phyloP scores from a whole-genome alignment of 2,113 vertebrate genomes.

The Vulpes ferrilata region DNA sequence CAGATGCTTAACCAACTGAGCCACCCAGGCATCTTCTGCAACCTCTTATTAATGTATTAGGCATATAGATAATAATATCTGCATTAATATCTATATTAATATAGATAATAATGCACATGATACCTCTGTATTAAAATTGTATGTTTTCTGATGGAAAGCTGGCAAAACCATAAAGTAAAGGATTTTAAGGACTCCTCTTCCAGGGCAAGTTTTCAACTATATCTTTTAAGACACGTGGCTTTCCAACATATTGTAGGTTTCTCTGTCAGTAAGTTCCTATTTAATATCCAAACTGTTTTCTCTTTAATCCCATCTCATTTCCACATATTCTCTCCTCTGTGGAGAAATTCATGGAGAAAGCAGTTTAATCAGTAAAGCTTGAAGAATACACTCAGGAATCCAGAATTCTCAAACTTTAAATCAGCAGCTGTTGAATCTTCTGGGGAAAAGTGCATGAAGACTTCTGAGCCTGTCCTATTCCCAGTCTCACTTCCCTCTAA shows the following conservation, averaged over 20 bases:
- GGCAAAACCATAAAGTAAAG: not conserved
- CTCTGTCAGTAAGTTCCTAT: not conserved
- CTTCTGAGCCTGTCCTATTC: not conserved
- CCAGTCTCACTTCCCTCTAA: not conserved
- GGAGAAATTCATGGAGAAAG: not conserved
- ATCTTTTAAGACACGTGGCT: not conserved
- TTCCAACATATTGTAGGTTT: not conserved
- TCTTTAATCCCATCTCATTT: not conserved
- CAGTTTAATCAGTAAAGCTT: not conserved
- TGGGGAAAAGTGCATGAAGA: not conserved
- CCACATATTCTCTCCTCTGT: not conserved
- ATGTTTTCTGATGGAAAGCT: constrained; percentile 14
- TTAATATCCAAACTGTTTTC: not conserved
- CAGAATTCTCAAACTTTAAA: not conserved
- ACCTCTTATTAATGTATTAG: not conserved
- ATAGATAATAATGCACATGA: not conserved
- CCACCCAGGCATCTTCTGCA: not conserved
- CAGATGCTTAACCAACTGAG: not conserved
- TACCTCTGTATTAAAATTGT: not conserved
- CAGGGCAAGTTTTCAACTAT: not conserved
- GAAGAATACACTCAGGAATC: not conserved
- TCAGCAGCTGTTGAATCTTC: not conserved
- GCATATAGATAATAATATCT: not conserved
- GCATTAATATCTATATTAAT: not conserved
- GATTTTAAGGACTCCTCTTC: not conserved